Base-by-base conservation (phyloP, 37 sponge, comb jelly and placozoan species). In the Beroe forskalii region DNA sequence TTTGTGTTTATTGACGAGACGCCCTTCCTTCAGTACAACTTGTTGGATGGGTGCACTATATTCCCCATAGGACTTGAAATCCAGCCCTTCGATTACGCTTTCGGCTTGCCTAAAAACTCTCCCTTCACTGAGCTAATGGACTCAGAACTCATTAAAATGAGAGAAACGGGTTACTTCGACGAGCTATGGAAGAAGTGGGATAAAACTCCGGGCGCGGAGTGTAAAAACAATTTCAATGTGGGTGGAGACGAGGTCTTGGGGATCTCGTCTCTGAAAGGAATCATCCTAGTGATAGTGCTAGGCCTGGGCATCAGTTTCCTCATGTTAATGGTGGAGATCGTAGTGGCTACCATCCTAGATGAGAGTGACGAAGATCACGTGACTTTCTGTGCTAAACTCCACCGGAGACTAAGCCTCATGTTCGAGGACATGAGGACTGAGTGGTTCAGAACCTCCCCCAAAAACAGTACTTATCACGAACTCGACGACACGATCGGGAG, bases 181-280 rank as follows among this genome's bases (percentile, higher is more conserved):
- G 86, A 80, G 86, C 35, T 80, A 48, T 80, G 86, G 86, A 43
- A n/a, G 28, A 80, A 80, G 48, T 80, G 86, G 86, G 86, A 80
- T 48, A 80, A 80, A 24, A 80, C 86, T 27, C 86, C 86, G 1
- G 86, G 24, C 2, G 25, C 20, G 30, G 86, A 37, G n/a, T 80
- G 86, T 42, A 37, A 80, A 1, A 41, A 43, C 30, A 17, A 44
- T 38, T 37, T 33, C 35, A 37, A 80, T 12, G 86, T 80, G 43
- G 86, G 86, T n/a, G 86, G 38, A 22, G 55, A 80, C 48, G 86
- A 80, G 27, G 86, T 80, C 48, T 48, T 80, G 38, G 24, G 40
- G 22, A 80, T 80, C 48, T 41, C 44, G 48, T 33, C 86, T 20
- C 48, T 80, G 14, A 35, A 80, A 25, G 86, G 86, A 4, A 80